phyloP scores from a whole-genome alignment of 2,888 invertebrate genomes.

The Zeuzera pyrina region DNA sequence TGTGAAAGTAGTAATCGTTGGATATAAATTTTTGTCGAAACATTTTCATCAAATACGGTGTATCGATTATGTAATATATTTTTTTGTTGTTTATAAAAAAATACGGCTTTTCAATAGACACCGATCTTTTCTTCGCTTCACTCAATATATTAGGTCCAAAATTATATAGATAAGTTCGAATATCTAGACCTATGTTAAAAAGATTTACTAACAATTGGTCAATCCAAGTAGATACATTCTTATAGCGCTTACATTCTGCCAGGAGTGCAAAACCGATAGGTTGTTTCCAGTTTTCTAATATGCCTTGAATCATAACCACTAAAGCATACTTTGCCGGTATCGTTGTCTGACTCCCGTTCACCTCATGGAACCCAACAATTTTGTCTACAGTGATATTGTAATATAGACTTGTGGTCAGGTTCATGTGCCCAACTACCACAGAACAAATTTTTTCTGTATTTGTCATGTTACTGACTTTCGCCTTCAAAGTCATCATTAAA shows the following conservation, averaged over 20 bases:
- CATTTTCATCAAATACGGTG: conserved; percentile 22
- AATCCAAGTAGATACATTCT: neutral
- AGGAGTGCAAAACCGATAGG: conserved; percentile 1
- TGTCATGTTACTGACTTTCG: conserved; percentile 2
- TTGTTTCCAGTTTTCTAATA: conserved; percentile 6
- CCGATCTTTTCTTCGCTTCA: conserved; percentile 13
- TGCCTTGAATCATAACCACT: neutral
- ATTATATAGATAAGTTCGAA: neutral
- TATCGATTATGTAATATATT: conserved; percentile 26
- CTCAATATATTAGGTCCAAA: conserved; percentile 15
- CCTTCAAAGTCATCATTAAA: neutral
- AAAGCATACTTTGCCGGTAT: neutral
- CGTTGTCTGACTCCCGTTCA: conserved; percentile 4
- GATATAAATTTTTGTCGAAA: conserved; percentile 19
- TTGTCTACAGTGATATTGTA: conserved; percentile 8
- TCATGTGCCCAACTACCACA: conserved; percentile 1
- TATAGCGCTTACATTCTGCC: neutral
- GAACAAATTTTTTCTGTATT: conserved; percentile 2
- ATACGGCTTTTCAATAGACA: conserved; percentile 18
- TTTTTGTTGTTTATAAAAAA: conserved; percentile 20
- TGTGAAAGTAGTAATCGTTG: conserved; percentile 21
- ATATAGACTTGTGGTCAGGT: conserved; percentile 4
- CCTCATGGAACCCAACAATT: conserved; percentile 9
- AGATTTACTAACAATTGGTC: conserved; percentile 1
- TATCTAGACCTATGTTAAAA: neutral